Conservation (phyloP, 1,140 invertebrate genomes). For the Trialeurodes vaporariorum region DNA sequence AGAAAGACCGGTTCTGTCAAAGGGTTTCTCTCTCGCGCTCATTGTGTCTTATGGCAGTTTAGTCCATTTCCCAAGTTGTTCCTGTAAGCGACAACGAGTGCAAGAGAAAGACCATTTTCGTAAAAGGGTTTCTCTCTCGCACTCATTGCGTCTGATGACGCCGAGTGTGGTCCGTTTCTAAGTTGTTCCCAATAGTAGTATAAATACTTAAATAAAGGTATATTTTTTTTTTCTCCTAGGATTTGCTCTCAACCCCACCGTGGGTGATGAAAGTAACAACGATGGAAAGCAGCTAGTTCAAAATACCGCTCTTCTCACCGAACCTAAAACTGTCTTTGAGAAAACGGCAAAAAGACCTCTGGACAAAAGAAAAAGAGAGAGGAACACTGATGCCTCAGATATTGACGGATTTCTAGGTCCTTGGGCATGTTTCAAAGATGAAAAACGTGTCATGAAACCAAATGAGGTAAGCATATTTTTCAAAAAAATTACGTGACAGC, state of each 20-base stretch:
- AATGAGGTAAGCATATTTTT: slow-evolving; percentile 43
- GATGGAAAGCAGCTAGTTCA: slow-evolving; percentile 46
- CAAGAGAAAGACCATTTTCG: too few species aligned
- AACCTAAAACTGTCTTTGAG: slow-evolving; percentile 82
- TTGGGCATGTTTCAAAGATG: slow-evolving; percentile 91
- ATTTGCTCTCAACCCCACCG: slow-evolving; percentile 90
- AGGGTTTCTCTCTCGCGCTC: too few species aligned
- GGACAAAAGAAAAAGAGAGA: slow-evolving; percentile 81
- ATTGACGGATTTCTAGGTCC: slow-evolving; percentile 92
- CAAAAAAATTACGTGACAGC: too few species aligned
- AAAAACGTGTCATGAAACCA: slow-evolving; percentile 76
- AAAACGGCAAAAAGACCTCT: slow-evolving; percentile 52
- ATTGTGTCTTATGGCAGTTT: too few species aligned
- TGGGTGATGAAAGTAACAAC: slow-evolving; percentile 46
- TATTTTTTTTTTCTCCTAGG: slow-evolving; percentile 39
- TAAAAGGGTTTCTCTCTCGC: too few species aligned
- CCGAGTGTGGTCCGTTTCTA: too few species aligned
- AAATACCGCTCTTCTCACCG: slow-evolving; percentile 47
- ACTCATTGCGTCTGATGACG: too few species aligned
- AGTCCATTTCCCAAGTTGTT: too few species aligned
- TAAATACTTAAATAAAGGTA: too few species aligned
- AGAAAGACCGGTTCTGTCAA: too few species aligned
- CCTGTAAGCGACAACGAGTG: too few species aligned
- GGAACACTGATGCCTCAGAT: slow-evolving; percentile 84
- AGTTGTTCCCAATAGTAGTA: too few species aligned